These are phyloP conservation scores for Epinotia bilunana DNA, from an alignment of 2,888 invertebrate genomes.

Conservation along the genomic window DNA sequence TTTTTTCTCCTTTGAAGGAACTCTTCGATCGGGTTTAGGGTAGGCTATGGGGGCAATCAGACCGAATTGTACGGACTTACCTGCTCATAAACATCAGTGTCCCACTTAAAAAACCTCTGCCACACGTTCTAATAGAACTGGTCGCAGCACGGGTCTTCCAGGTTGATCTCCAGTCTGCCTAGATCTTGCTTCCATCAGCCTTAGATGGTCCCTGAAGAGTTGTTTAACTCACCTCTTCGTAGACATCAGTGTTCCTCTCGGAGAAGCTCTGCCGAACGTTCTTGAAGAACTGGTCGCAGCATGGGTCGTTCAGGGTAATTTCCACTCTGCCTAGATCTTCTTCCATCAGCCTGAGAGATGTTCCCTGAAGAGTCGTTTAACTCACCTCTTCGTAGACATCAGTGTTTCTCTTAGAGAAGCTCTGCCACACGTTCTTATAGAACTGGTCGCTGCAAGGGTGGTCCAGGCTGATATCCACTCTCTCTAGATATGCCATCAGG, in stretches of 20 bases:
- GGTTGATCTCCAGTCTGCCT: constrained; percentile 75
- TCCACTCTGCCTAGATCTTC: constrained; percentile 75
- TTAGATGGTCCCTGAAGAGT: constrained; percentile 66
- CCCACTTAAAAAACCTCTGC: constrained; percentile 81
- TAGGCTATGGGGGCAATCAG: constrained; percentile 57
- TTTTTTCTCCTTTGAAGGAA: no score
- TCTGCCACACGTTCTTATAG: constrained; percentile 93
- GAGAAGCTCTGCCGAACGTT: constrained; percentile 93
- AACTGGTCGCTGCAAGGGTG: constrained; percentile 94
- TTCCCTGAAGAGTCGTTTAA: constrained; percentile 94
- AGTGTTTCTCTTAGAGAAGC: constrained; percentile 92
- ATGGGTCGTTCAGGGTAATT: constrained; percentile 91
- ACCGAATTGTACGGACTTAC: constrained; percentile 88
- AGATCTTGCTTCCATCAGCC: constrained; percentile 54
- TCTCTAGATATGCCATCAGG: constrained; percentile 75
- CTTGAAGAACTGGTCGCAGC: constrained; percentile 92
- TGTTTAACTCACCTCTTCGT: constrained; percentile 89
- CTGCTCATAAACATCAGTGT: background rate
- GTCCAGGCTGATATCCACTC: constrained; percentile 85
- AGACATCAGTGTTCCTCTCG: constrained; percentile 92
- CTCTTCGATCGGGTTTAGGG: no score
- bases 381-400: constrained; percentile 91
- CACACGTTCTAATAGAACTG: constrained; percentile 94
- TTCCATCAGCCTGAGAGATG: constrained; percentile 91
- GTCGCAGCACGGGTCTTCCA: constrained; percentile 92